These are phyloP conservation scores for Nyctalus aviator DNA, from an alignment of 2,797 vertebrate species.

Conservation along the genomic window DNA sequence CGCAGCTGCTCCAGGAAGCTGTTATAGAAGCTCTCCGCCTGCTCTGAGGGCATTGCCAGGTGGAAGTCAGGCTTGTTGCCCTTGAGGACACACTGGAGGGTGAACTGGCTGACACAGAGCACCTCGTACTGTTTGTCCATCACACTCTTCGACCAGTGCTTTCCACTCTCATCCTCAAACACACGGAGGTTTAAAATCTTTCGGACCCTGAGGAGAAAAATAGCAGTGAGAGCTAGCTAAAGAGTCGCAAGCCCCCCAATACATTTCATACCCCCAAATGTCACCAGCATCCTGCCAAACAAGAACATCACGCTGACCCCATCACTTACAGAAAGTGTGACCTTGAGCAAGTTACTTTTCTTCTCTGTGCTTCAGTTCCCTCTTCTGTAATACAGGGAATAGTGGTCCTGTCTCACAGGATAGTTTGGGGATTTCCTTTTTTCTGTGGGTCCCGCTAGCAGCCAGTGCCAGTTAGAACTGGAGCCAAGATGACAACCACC, in stretches of 20 bases:
- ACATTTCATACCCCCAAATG: not conserved
- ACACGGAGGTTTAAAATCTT: conserved; percentile 97
- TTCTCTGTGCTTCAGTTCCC: not conserved
- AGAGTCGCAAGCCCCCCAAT: not conserved
- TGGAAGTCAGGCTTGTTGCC: conserved; percentile 98
- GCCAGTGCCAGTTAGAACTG: not conserved
- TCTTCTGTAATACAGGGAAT: not conserved
- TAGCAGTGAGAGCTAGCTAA: not conserved
- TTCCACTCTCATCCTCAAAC: conserved; percentile 96
- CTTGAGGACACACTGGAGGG: conserved; percentile 96
- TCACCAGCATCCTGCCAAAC: not conserved
- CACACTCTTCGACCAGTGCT: conserved; percentile 95
- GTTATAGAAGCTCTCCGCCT: conserved; percentile 94
- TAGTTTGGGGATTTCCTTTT: not conserved
- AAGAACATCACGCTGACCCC: not conserved
- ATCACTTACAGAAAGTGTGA: not conserved
- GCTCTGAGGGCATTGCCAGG: conserved; percentile 94
- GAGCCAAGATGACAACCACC: not conserved
- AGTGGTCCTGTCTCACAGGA: not conserved
- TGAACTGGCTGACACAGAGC: conserved; percentile 97
- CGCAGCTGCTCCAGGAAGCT: conserved; percentile 95
- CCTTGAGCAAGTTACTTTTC: not conserved
- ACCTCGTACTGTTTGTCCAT: conserved; percentile 96
- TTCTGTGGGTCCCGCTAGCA: not conserved
- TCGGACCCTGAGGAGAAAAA: conserved; percentile 89